Evolutionary conservation across 2,888 invertebrate genomes (phyloP).

Genomic region (Sesamia inferens): DNA sequence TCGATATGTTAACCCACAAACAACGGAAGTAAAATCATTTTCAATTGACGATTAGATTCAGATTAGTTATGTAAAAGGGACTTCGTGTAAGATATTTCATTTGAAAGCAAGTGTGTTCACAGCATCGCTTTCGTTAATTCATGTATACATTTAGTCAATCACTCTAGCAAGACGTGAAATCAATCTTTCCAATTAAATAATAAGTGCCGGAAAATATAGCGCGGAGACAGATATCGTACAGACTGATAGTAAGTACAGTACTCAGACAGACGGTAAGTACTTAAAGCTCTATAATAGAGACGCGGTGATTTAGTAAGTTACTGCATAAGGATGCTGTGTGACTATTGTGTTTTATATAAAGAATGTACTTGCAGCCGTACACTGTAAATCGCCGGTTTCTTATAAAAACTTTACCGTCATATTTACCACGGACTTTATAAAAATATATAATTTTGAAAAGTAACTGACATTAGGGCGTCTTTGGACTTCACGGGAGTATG

Average conservation of each 20-base stretch:
- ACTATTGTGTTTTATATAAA: background rate
- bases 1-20: constrained; percentile 45
- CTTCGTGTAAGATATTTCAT: background rate
- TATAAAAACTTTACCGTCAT: background rate
- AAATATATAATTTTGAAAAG: background rate
- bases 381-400: background rate
- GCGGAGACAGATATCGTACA: background rate
- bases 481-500: background rate
- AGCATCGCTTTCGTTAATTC: background rate
- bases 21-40: constrained; percentile 12
- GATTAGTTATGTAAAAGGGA: background rate
- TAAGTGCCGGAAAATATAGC: background rate
- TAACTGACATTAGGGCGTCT: background rate
- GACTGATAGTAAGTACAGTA: background rate
- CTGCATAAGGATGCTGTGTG: background rate
- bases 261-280: background rate
- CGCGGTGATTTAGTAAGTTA: too few species aligned
- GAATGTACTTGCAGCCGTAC: background rate
- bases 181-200: background rate
- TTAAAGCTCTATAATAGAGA: background rate
- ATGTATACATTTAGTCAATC: background rate
- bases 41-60: background rate
- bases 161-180: background rate
- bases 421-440: background rate
- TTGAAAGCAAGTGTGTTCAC: background rate